Evolutionary conservation across 2,113 vertebrate genomes (phyloP).

Genomic region (Microtus montanus): DNA sequence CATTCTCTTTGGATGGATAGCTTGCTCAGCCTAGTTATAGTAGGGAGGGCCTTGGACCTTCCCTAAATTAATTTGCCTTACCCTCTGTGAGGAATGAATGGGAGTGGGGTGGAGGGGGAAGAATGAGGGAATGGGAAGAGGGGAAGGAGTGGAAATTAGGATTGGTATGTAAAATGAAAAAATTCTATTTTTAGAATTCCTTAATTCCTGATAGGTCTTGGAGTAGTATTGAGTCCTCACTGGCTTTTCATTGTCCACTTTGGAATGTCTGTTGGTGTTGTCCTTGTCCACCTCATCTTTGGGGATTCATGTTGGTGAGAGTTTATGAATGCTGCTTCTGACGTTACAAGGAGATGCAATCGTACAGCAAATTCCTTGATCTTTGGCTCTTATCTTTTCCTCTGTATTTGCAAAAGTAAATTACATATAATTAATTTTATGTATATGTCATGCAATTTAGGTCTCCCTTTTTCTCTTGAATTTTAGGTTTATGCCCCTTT

Average conservation of each 20-base stretch:
- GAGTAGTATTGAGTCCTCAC: neutral
- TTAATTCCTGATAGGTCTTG: neutral
- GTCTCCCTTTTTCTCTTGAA: neutral
- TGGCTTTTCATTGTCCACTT: neutral
- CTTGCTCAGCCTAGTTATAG: too few species aligned
- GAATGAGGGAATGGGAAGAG: too few species aligned
- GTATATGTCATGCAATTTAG: neutral
- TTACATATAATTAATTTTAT: neutral
- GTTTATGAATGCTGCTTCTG: neutral
- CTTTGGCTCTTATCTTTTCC: neutral
- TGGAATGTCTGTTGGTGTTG: neutral
- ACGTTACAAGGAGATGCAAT: neutral
- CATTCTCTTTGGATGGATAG: too few species aligned
- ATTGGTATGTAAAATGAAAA: too few species aligned
- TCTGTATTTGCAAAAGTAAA: neutral
- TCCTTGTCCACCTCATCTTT: neutral
- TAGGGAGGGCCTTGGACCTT: too few species aligned
- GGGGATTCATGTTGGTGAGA: neutral
- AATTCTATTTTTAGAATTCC: neutral
- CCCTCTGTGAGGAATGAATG: too few species aligned
- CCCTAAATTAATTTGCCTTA: too few species aligned
- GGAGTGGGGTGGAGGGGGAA: too few species aligned
- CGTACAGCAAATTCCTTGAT: neutral
- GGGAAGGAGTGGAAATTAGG: too few species aligned
- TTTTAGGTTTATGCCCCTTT: neutral